phyloP scores from a whole-genome alignment of 2,113 vertebrate species.

The Onychostoma macrolepis region DNA sequence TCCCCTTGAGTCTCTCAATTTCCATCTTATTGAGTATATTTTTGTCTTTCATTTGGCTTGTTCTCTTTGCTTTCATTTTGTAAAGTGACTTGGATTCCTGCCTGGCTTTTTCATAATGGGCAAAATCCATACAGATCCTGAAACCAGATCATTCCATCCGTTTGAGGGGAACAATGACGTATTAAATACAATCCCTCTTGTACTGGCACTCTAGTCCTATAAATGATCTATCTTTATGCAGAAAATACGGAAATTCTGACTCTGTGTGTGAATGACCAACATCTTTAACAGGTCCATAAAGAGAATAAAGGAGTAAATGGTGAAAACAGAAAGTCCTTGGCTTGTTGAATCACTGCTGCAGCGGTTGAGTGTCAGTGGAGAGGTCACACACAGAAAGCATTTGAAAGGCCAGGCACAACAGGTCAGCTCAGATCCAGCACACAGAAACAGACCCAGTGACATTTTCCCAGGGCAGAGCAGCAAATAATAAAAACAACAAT shows the following conservation, averaged over 20 bases:
- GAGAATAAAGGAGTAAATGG: not conserved
- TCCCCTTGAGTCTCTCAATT: not conserved
- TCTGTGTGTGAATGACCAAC: not conserved
- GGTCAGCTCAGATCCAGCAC: constrained; percentile 11
- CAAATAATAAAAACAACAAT: constrained; percentile 2
- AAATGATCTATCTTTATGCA: constrained; percentile 2
- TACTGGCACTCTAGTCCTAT: not conserved
- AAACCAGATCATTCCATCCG: not conserved
- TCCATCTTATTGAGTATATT: not conserved
- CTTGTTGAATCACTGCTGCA: not conserved
- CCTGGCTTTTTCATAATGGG: not conserved
- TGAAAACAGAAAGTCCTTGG: not conserved
- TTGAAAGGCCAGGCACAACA: not conserved
- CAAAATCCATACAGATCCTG: not conserved
- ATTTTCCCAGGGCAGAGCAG: not conserved
- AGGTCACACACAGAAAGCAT: not conserved
- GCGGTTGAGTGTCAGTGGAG: not conserved
- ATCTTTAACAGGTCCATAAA: not conserved
- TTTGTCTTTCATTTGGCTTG: not conserved
- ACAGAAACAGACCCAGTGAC: not conserved
- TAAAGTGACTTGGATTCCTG: not conserved
- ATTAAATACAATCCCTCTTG: constrained; percentile 17
- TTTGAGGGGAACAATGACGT: not conserved
- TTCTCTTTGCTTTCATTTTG: constrained; percentile 4
- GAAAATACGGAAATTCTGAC: not conserved